Percentiles rank a stretch among this genome's conserved stretches.
These are phyloP conservation scores for Plagodis dolabraria DNA, from an alignment of 2,888 invertebrate species.

Conservation along the genomic window DNA sequence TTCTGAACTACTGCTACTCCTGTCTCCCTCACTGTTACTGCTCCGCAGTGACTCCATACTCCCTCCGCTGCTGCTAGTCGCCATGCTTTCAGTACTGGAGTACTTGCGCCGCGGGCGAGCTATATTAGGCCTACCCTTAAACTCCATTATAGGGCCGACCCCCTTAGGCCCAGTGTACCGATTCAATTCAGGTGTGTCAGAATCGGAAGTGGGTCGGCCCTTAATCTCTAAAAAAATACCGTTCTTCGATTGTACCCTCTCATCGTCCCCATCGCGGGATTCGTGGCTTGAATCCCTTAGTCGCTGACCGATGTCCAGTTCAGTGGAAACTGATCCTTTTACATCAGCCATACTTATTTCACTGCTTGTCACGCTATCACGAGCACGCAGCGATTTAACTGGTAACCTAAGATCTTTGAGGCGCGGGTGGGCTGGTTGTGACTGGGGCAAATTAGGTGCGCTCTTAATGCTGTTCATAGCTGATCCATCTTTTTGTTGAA, in stretches of 20 bases:
- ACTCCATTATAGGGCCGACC: slow-evolving; percentile 85
- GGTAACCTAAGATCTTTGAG: slow-evolving; percentile 90
- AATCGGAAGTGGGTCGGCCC: slow-evolving; percentile 87
- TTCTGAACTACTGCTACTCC: slow-evolving; percentile 94
- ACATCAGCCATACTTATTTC: slow-evolving; percentile 87
- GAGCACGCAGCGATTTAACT: slow-evolving; percentile 87
- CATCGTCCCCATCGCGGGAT: slow-evolving; percentile 88
- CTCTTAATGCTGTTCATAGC: slow-evolving; percentile 92
- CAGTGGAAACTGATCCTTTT: slow-evolving; percentile 78
- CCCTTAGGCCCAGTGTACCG: slow-evolving; percentile 83
- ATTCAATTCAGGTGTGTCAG: slow-evolving; percentile 82
- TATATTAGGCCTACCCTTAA: slow-evolving; percentile 86
- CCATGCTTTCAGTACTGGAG: slow-evolving; percentile 94
- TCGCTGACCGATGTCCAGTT: slow-evolving; percentile 80
- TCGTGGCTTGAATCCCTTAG: slow-evolving; percentile 80
- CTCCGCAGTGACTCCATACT: slow-evolving; percentile 95
- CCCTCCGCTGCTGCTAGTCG: slow-evolving; percentile 93
- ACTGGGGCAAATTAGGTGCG: slow-evolving; percentile 90
- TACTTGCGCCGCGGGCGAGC: slow-evolving; percentile 85
- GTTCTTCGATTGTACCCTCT: slow-evolving; percentile 88
- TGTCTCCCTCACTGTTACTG: slow-evolving; percentile 94
- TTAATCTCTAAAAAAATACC: slow-evolving; percentile 90
- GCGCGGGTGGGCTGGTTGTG: slow-evolving; percentile 88
- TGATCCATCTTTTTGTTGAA: slow-evolving; percentile 88
- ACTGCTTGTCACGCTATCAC: slow-evolving; percentile 86